Conservation (phyloP, 1,140 invertebrate species). For the Drosophila bipectinata region DNA sequence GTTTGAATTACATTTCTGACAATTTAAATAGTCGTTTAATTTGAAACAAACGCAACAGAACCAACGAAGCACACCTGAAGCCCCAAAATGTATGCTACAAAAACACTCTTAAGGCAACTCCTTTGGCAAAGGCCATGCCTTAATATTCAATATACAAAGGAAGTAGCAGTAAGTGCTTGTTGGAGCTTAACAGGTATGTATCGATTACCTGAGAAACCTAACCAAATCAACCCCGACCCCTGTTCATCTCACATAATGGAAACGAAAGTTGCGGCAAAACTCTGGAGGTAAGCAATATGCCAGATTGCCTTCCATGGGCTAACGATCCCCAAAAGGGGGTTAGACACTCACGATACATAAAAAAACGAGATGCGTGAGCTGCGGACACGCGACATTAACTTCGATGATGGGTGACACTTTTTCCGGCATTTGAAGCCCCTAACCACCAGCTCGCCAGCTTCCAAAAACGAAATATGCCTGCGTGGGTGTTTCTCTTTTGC, state of each 20-base stretch:
- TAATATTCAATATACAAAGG: slow-evolving; percentile 7
- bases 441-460: neutral
- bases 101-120: slow-evolving; percentile 13
- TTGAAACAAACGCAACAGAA: too few relatives aligned
- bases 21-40: neutral
- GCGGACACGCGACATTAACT: slow-evolving; percentile 36
- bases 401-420: slow-evolving; percentile 43
- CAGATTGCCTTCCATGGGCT: slow-evolving; percentile 25
- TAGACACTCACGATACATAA: neutral
- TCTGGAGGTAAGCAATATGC: slow-evolving; percentile 34
- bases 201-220: neutral
- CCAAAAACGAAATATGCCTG: neutral
- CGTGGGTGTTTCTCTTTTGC: slow-evolving; percentile 8
- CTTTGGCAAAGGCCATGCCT: neutral
- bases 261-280: slow-evolving; percentile 60
- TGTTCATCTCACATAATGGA: slow-evolving; percentile 59
- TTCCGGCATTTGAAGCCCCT: slow-evolving; percentile 26
- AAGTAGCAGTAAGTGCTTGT: slow-evolving; percentile 15
- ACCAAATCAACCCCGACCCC: slow-evolving; percentile 3
- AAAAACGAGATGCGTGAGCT: slow-evolving; percentile 18
- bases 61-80: neutral
- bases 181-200: slow-evolving; percentile 9
- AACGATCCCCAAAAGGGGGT: slow-evolving; percentile 10
- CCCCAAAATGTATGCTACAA: slow-evolving; percentile 56
- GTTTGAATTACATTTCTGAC: neutral